Evolutionary conservation across 2,113 vertebrate species (phyloP), one percentile per base, ranked within the genome.

Genomic region (Petrocephalus zakoni): DNA sequence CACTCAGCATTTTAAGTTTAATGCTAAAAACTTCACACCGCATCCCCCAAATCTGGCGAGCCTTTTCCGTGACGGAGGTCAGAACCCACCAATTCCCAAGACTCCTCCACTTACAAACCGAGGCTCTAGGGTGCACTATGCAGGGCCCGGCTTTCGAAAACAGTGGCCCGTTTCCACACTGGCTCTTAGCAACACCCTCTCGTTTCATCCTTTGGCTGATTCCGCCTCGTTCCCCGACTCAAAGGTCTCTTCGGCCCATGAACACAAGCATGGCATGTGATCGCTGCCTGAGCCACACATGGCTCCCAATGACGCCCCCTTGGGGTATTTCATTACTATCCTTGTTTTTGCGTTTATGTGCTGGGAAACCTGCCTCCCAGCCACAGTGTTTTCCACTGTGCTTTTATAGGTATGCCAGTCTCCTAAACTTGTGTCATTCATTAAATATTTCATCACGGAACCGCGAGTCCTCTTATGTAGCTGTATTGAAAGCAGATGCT

Each of bases 401-500:
- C 52, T 86, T 86, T 86, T 34, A 29, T 8, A 37, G 51, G n/a
- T 19, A 46, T 49, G 2, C 86, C 86, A 56, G n/a, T 21, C 19
- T 3, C 34, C 72, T 42, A 37, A 78, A 78, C 34, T 87, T 47
- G 56, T 87, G 86, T 47, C 34, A 87, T 64, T 49, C 37, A 52
- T 68, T 87, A 68, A 64, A 87, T 68, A 72, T 87, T 68, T 87
- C 21, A 87, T 68, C 61, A 68, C n/a, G 15, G 10, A 49, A 9
- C 46, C 58, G 47, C 29, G 34, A 46, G 22, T 87, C 42, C n/a
- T 87, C 58, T 64, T 64, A 51, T 72, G 42, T 34, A 49, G 42
- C n/a, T 21, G 46, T 64, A 87, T 51, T 72, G 86, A 68, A 56
- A 72, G 55, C 86, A 87, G 86, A 87, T 87, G 42, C 34, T 47